Percentiles rank a stretch among this genome's conserved stretches.
Evolutionary conservation across 2,113 vertebrate genomes (phyloP).

Genomic region (Muntiacus reevesi): DNA sequence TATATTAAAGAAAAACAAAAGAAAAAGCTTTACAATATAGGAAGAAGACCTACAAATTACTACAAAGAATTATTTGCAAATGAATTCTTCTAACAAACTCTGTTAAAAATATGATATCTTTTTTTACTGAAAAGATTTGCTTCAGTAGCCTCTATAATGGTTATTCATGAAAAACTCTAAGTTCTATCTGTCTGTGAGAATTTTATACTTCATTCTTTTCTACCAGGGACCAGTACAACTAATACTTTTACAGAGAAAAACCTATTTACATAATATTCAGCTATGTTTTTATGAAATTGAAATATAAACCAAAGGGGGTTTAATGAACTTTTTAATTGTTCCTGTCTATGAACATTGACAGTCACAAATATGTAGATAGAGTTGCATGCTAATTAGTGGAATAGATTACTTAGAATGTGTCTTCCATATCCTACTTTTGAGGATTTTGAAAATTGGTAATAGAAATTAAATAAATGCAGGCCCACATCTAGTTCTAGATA

Average conservation of each 20-base stretch:
- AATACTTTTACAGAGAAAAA: background rate
- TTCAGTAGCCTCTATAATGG: background rate
- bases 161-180: background rate
- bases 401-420: background rate
- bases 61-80: conserved; percentile 1
- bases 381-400: background rate
- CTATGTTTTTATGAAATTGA: background rate
- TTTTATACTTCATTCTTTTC: conserved; percentile 19
- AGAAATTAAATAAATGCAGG: background rate
- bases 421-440: background rate
- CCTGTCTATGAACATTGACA: background rate
- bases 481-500: background rate
- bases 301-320: background rate
- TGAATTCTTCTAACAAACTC: background rate
- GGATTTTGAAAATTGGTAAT: background rate
- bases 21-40: background rate
- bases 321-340: background rate
- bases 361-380: background rate
- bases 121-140: background rate
- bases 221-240: background rate
- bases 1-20: background rate
- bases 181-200: background rate
- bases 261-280: background rate
- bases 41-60: background rate
- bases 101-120: background rate